These are phyloP conservation scores for Epizoanthus rinbou DNA, from an alignment of 92 coral and sea anemone species.

Conservation along the genomic window DNA sequence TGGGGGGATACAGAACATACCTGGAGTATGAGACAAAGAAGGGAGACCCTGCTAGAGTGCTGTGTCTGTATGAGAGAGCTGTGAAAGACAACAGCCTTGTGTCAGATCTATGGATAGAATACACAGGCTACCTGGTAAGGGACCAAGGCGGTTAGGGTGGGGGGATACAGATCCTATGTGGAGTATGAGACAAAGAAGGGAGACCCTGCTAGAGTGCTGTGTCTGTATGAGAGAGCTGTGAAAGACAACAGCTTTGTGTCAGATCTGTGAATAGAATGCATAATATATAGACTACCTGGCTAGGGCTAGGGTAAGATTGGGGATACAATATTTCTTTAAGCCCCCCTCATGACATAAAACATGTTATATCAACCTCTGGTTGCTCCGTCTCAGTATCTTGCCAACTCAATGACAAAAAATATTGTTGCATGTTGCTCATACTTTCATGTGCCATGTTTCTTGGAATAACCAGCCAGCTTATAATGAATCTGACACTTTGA, in stretches of 20 bases:
- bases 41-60: slow-evolving; percentile 88
- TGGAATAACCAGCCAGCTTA: no score
- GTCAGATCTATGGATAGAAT: slow-evolving; percentile 92
- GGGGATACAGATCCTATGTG: no score
- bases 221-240: slow-evolving; percentile 81
- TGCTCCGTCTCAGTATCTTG: no score
- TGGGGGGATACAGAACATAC: slow-evolving; percentile 83
- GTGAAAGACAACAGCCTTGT: slow-evolving; percentile 92
- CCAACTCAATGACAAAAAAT: no score
- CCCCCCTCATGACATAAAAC: no score
- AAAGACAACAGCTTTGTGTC: slow-evolving; percentile 89
- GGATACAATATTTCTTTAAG: no score
- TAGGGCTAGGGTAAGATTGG: background rate
- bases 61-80: slow-evolving; percentile 95
- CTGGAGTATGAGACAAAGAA: slow-evolving; percentile 82
- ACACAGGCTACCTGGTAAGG: slow-evolving; percentile 68
- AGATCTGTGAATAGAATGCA: slow-evolving; percentile 90
- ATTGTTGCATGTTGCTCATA: no score
- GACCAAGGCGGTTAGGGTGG: no score
- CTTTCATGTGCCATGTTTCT: no score
- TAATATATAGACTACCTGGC: slow-evolving; percentile 61
- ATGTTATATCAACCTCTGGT: background rate
- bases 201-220: slow-evolving; percentile 87
- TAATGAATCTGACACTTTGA: no score
- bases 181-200: slow-evolving; percentile 45